phyloP scores from a whole-genome alignment of 2,113 vertebrate species.

The Sander vitreus region DNA sequence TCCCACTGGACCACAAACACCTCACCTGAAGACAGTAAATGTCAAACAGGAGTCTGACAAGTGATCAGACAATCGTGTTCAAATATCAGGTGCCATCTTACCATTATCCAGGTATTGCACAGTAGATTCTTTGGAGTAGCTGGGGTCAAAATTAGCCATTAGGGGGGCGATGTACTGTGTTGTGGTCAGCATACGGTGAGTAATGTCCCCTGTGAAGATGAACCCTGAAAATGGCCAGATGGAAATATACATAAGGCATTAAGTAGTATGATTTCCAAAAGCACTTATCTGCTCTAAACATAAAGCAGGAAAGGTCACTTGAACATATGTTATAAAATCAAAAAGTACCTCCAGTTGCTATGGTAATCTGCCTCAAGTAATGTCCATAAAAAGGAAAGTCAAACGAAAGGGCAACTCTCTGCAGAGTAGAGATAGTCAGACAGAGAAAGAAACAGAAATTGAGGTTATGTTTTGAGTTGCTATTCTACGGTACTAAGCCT shows the following conservation, averaged over 20 bases:
- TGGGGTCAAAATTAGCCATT: conserved; percentile 97
- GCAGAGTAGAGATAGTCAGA: conserved; percentile 36
- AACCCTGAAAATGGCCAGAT: conserved; percentile 85
- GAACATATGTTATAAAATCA: conserved; percentile 58
- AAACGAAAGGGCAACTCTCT: conserved; percentile 91
- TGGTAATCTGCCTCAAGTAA: conserved; percentile 91
- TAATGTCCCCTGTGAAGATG: conserved; percentile 90
- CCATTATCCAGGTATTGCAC: conserved; percentile 92
- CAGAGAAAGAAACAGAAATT: background rate
- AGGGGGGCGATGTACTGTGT: conserved; percentile 93
- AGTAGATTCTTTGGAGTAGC: conserved; percentile 89
- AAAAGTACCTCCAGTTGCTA: conserved; percentile 91
- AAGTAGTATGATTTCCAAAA: background rate
- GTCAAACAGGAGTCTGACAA: conserved; percentile 18
- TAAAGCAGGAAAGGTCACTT: conserved; percentile 44
- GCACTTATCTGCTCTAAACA: background rate
- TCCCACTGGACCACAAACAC: conserved; percentile 96
- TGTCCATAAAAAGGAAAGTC: conserved; percentile 95
- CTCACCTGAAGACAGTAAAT: conserved; percentile 83
- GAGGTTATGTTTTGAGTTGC: background rate
- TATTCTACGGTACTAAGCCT: background rate
- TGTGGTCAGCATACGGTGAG: conserved; percentile 92
- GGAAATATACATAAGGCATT: conserved; percentile 27
- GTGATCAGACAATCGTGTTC: background rate
- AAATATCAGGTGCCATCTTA: conserved; percentile 55